A percentile compares a stretch with the other conserved stretches of the same genome.
Evolutionary conservation across 2,113 vertebrate genomes (phyloP).

Genomic region (Coryphaenoides rupestris): DNA sequence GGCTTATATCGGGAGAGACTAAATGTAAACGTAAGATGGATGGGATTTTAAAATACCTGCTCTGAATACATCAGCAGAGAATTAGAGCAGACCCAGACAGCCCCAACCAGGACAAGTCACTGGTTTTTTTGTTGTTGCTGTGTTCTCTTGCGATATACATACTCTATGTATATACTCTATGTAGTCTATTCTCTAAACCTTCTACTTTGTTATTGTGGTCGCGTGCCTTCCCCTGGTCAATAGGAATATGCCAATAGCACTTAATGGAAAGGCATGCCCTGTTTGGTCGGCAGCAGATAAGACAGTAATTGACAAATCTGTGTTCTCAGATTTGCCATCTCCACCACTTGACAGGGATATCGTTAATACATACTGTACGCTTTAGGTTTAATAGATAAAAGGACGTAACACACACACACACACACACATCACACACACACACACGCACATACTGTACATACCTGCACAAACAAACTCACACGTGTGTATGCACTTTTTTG

Average conservation of each 20-base stretch:
- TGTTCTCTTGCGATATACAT: neutral
- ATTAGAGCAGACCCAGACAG: neutral
- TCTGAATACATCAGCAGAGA: slow-evolving; percentile 60
- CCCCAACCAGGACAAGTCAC: neutral
- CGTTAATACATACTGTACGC: slow-evolving; percentile 37
- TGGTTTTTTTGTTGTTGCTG: slow-evolving; percentile 13
- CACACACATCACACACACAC: neutral
- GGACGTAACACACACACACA: neutral
- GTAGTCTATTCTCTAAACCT: neutral
- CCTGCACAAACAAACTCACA: too few relatives aligned
- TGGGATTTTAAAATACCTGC: slow-evolving; percentile 53
- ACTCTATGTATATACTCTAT: too few relatives aligned
- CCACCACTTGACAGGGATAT: slow-evolving; percentile 28
- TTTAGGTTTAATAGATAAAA: slow-evolving; percentile 26
- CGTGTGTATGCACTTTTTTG: too few relatives aligned
- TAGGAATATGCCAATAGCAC: slow-evolving; percentile 38
- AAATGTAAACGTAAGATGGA: too few relatives aligned
- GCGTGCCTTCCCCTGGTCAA: slow-evolving; percentile 33
- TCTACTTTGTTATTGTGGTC: slow-evolving; percentile 19
- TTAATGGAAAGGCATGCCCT: slow-evolving; percentile 28
- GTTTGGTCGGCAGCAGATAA: slow-evolving; percentile 42
- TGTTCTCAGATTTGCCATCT: slow-evolving; percentile 38
- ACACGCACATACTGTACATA: too few relatives aligned
- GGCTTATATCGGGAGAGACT: slow-evolving; percentile 41
- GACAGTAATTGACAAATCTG: slow-evolving; percentile 32